These are phyloP conservation scores for Pitta sordida DNA, from an alignment of 2,113 vertebrate genomes.

Conservation along the genomic window DNA sequence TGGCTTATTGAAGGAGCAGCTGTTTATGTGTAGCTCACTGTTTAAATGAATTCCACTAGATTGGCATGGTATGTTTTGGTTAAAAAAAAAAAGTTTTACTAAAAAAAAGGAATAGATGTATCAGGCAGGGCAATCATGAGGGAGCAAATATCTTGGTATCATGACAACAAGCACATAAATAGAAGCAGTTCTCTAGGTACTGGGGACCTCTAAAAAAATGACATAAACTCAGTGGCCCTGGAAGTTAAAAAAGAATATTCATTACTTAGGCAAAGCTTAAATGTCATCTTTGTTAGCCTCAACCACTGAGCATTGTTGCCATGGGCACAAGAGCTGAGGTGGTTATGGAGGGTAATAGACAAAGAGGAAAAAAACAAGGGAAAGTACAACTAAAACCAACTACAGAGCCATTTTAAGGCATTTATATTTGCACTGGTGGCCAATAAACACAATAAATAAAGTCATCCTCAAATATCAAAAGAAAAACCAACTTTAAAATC, in stretches of 20 bases:
- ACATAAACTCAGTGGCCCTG: constrained; percentile 33
- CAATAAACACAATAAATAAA: constrained; percentile 42
- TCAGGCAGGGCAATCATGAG: constrained; percentile 35
- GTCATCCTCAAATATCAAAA: constrained; percentile 19
- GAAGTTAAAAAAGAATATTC: constrained; percentile 65
- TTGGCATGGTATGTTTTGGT: constrained; percentile 76
- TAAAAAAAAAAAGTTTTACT: constrained; percentile 62
- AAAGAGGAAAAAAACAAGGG: constrained; percentile 23
- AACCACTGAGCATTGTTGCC: constrained; percentile 40
- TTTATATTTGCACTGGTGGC: neutral
- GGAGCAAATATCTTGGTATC: constrained; percentile 52
- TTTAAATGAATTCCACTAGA: constrained; percentile 79
- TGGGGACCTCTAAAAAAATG: constrained; percentile 29
- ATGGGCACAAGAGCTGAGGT: constrained; percentile 56
- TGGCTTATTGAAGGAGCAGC: constrained; percentile 96
- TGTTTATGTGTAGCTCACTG: constrained; percentile 90
- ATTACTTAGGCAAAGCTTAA: constrained; percentile 57
- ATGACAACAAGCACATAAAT: neutral
- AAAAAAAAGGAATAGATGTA: neutral
- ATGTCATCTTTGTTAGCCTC: constrained; percentile 55
- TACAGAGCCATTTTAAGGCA: neutral
- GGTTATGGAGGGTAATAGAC: constrained; percentile 49
- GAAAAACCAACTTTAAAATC: neutral
- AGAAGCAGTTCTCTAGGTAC: constrained; percentile 33
- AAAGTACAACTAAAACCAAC: constrained; percentile 38